These are phyloP conservation scores for Empidonax traillii DNA, from an alignment of 2,113 vertebrate genomes.

Conservation along the genomic window DNA sequence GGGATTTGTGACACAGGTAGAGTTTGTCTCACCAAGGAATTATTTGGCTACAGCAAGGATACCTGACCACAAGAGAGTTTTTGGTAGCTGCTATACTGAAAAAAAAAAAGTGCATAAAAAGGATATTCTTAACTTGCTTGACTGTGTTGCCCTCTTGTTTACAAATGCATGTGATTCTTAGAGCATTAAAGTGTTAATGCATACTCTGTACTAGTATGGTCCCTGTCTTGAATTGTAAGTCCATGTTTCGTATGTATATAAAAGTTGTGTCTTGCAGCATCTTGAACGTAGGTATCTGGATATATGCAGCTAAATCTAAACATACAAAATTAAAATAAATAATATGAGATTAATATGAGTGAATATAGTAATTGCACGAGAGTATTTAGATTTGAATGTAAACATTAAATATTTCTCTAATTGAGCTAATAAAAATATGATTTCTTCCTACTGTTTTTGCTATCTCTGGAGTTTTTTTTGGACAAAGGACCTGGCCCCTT, in stretches of 20 bases:
- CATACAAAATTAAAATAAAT: background rate
- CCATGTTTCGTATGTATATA: accelerated
- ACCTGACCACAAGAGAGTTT: background rate
- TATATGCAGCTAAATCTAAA: background rate
- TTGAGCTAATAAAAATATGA: background rate
- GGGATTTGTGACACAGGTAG: background rate
- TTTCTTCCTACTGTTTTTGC: background rate
- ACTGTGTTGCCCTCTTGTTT: background rate
- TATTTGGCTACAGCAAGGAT: background rate
- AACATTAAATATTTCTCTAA: background rate
- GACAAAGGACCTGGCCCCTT: background rate
- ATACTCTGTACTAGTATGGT: background rate
- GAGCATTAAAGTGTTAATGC: background rate
- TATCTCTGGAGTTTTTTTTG: background rate
- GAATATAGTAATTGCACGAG: background rate
- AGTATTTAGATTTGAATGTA: background rate
- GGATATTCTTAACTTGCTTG: background rate
- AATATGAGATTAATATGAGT: background rate
- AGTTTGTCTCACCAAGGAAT: background rate
- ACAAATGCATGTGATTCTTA: background rate
- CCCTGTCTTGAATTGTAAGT: background rate
- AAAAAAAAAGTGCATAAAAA: background rate
- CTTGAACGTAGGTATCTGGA: background rate
- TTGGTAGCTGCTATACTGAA: background rate
- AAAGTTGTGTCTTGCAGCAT: background rate